These are phyloP conservation scores for Brenthis ino DNA, from an alignment of 2,888 invertebrate species.

Conservation along the genomic window DNA sequence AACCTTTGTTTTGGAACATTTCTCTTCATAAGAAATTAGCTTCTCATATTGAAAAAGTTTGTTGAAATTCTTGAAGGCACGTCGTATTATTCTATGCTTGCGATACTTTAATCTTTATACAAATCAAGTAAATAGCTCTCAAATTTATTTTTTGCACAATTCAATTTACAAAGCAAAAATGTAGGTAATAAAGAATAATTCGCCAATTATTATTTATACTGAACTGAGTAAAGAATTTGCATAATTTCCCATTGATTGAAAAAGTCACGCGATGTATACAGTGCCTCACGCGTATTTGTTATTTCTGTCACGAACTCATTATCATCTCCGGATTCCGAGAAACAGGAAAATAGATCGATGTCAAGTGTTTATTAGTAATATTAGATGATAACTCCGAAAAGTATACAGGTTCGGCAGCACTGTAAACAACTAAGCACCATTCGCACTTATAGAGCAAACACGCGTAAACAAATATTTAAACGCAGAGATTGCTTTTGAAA, in stretches of 20 bases:
- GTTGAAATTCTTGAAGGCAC: constrained; percentile 6
- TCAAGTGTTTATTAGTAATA: constrained; percentile 73
- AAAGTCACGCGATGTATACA: constrained; percentile 30
- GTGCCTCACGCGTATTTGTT: constrained; percentile 21
- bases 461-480: constrained; percentile 78
- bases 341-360: constrained; percentile 57
- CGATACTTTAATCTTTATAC: constrained; percentile 4
- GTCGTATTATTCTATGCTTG: background rate
- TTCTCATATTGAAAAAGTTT: constrained; percentile 12
- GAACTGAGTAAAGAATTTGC: constrained; percentile 27
- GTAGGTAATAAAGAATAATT: constrained; percentile 17
- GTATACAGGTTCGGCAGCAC: constrained; percentile 73
- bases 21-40: constrained; percentile 10
- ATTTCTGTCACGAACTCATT: constrained; percentile 31
- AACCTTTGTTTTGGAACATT: constrained; percentile 16
- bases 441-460: constrained; percentile 81
- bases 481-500: constrained; percentile 66
- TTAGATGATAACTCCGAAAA: constrained; percentile 57
- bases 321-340: constrained; percentile 23
- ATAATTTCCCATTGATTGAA: constrained; percentile 32
- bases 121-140: constrained; percentile 10
- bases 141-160: constrained; percentile 9
- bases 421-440: constrained; percentile 79
- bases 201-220: constrained; percentile 27
- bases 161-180: constrained; percentile 16